These are phyloP conservation scores for Athetis lepigone DNA, from an alignment of 2,888 invertebrate species.

Conservation along the genomic window DNA sequence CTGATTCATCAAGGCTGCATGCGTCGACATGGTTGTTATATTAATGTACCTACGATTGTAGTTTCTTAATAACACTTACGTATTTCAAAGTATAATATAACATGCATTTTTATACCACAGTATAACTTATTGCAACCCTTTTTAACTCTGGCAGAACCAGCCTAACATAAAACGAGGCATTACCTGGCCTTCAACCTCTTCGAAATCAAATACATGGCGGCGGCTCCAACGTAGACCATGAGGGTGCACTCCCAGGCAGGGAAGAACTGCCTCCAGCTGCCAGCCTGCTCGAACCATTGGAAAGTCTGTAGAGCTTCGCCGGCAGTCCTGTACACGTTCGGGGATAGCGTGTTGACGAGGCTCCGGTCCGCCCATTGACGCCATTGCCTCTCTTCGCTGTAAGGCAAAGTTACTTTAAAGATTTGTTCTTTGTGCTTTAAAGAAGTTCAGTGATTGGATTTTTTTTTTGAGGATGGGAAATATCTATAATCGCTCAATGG, in stretches of 20 bases:
- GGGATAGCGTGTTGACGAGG: constrained; percentile 98
- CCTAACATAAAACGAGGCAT: constrained; percentile 13
- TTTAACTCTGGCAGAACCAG: neutral
- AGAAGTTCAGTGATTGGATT: too few species aligned
- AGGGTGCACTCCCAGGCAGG: constrained; percentile 95
- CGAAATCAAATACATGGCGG: constrained; percentile 98
- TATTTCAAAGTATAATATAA: too few species aligned
- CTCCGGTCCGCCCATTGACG: constrained; percentile 98
- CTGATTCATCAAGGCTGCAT: too few species aligned
- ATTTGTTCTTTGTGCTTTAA: too few species aligned
- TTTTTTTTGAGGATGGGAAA: too few species aligned
- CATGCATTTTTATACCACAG: too few species aligned
- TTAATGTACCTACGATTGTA: too few species aligned
- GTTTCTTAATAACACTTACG: too few species aligned
- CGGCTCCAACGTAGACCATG: constrained; percentile 97
- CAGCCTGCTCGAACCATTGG: constrained; percentile 97
- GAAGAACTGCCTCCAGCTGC: constrained; percentile 97
- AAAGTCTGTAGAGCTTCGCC: constrained; percentile 97
- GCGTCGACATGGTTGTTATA: too few species aligned
- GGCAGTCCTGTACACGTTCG: constrained; percentile 98
- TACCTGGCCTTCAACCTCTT: constrained; percentile 96
- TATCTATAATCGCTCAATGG: too few species aligned
- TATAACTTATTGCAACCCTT: neutral
- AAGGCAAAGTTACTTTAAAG: constrained; percentile 57
- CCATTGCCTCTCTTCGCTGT: constrained; percentile 98